Evolutionary conservation across 2,888 invertebrate genomes (phyloP), one percentile per base, ranked within the genome.

Genomic region (Nemoura dubitans): DNA sequence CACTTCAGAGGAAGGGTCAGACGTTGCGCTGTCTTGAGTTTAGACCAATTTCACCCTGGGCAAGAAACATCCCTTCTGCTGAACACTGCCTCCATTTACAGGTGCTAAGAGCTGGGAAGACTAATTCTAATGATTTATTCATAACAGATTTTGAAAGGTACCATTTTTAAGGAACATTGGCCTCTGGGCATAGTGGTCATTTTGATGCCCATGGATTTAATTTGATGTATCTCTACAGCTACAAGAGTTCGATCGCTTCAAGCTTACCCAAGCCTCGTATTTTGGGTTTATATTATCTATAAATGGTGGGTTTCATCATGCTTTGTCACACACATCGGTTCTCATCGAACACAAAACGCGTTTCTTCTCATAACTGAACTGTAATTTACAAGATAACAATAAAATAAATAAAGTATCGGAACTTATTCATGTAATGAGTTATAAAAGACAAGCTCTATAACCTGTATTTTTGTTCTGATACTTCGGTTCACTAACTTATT

Each of bases 121-220:
- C 14, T 59, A 59, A 59, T 59, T 59, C 59, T 59, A 21, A 59
- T 59, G 59, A 59, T 59, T 59, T 59, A 59, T 59, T 10, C 59
- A 59, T 59, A 59, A 59, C 14, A 21, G 59, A 59, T 59, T 59
- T 59, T 59, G 59, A 59, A 59, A 59, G 59, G 59, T 59, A 59
- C 59, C 59, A 59, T 59, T 59, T 59, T 59, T 59, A 59, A n/a
- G 59, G 59, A 14, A 59, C 59, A 59, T 21, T 59, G 59, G 59
- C 59, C 59, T 59, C 21, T 59, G 59, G 59, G 59, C 59, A 59
- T 7, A 21, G 59, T 21, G 59, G 59, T 59, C 59, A 21, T 59
- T 59, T 59, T 59, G 59, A 21, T 59, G 59, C 59, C 59, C 59
- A 59, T 59, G 59, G 59, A 59, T 59, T 59, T 59, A 59, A 59